phyloP scores from a whole-genome alignment of 2,113 vertebrate species.

The Pedionomus torquatus region DNA sequence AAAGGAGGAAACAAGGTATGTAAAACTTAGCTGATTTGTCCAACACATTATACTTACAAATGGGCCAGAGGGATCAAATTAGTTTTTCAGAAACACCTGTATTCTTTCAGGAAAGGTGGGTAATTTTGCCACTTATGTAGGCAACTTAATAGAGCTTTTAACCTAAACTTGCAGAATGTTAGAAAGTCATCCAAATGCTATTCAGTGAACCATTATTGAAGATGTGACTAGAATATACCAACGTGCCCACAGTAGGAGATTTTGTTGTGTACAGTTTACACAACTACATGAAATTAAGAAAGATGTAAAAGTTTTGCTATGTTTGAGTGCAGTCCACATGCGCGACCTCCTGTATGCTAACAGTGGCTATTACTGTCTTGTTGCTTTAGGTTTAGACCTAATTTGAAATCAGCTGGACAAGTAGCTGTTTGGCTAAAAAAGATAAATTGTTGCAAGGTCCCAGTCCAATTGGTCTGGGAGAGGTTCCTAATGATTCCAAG shows the following conservation, averaged over 20 bases:
- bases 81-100: not conserved
- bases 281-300: not conserved
- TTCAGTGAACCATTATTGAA: not conserved
- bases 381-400: not conserved
- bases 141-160: not conserved
- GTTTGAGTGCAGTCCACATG: not conserved
- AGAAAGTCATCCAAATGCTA: not conserved
- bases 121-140: not conserved
- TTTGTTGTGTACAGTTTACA: not conserved
- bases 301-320: not conserved
- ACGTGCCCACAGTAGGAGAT: not conserved
- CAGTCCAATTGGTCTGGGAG: no score
- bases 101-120: not conserved
- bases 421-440: not conserved
- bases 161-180: not conserved
- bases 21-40: not conserved
- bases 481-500: no score
- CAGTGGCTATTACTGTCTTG: not conserved
- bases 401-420: not conserved
- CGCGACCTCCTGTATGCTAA: accelerated
- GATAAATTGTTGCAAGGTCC: not conserved
- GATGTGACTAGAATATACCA: not conserved
- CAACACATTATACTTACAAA: not conserved
- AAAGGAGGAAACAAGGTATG: not conserved
- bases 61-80: not conserved